phyloP scores from a whole-genome alignment of 2,797 vertebrate genomes.

The Melanotaenia boesemani region DNA sequence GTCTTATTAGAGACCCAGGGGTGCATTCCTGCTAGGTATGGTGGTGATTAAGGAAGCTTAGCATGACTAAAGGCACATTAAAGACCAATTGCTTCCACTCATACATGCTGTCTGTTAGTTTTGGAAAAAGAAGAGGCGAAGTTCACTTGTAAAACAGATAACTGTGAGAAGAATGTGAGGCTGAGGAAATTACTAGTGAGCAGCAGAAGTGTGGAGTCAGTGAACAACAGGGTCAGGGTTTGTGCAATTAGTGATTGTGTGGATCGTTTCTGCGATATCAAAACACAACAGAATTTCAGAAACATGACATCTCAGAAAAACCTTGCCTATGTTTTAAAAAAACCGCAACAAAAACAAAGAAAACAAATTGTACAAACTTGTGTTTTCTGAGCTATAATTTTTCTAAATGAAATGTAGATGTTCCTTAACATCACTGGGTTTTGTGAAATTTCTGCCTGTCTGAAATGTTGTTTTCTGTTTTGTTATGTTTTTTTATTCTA shows the following conservation, averaged over 20 bases:
- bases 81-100: background rate
- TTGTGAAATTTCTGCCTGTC: too few relatives aligned
- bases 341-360: background rate
- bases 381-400: too few relatives aligned
- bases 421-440: too few relatives aligned
- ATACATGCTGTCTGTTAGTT: conserved; percentile 8
- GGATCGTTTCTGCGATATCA: background rate
- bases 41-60: conserved; percentile 7
- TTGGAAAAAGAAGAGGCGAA: conserved; percentile 18
- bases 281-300: background rate
- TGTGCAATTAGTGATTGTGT: conserved; percentile 1
- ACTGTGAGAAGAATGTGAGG: conserved; percentile 19
- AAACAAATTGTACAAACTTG: too few relatives aligned
- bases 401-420: too few relatives aligned
- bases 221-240: background rate
- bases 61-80: conserved; percentile 14
- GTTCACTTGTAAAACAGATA: conserved; percentile 55
- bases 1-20: conserved; percentile 37
- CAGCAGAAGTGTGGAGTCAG: conserved; percentile 1
- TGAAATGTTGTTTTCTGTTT: too few relatives aligned
- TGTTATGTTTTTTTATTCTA: too few relatives aligned
- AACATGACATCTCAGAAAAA: background rate
- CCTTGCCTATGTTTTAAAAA: background rate
- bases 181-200: background rate
- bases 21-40: conserved; percentile 32